These are phyloP conservation scores for Teleiodes luculella DNA, from an alignment of 2,888 invertebrate genomes.

Conservation along the genomic window DNA sequence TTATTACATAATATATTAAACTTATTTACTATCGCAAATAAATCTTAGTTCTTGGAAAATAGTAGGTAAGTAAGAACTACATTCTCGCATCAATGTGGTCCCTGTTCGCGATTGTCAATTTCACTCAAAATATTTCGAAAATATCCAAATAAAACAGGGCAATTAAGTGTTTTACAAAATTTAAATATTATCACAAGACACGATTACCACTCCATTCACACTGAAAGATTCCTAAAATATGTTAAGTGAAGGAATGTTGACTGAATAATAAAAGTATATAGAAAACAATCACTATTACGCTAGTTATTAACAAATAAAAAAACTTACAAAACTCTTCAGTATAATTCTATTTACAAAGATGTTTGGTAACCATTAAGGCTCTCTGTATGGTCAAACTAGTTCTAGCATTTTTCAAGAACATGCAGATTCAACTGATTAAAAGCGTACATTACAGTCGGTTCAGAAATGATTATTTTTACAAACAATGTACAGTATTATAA, in stretches of 20 bases:
- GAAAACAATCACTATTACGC: not conserved
- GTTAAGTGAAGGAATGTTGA: conserved; percentile 17
- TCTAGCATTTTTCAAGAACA: not conserved
- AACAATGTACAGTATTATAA: not conserved
- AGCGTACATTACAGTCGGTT: not conserved
- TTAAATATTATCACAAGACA: conserved; percentile 17
- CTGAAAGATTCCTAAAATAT: conserved; percentile 3
- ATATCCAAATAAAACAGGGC: not conserved
- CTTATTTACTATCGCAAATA: conserved; percentile 9
- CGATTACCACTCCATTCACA: conserved; percentile 15
- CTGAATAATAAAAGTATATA: not conserved
- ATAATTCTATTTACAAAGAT: conserved; percentile 7
- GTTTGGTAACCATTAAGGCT: not conserved
- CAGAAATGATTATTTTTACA: not conserved
- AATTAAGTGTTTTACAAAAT: not conserved
- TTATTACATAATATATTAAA: not conserved
- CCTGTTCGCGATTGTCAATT: conserved; percentile 21
- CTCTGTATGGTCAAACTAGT: not conserved
- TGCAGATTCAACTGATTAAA: not conserved
- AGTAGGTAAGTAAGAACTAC: conserved; percentile 16
- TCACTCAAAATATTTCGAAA: not conserved
- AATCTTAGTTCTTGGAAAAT: conserved; percentile 22
- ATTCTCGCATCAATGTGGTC: conserved; percentile 24
- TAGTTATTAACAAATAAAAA: not conserved
- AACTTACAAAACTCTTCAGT: not conserved